Evolutionary conservation across 2,888 invertebrate species (phyloP), one percentile per base, ranked within the genome.

Genomic region (Aplocera efformata): DNA sequence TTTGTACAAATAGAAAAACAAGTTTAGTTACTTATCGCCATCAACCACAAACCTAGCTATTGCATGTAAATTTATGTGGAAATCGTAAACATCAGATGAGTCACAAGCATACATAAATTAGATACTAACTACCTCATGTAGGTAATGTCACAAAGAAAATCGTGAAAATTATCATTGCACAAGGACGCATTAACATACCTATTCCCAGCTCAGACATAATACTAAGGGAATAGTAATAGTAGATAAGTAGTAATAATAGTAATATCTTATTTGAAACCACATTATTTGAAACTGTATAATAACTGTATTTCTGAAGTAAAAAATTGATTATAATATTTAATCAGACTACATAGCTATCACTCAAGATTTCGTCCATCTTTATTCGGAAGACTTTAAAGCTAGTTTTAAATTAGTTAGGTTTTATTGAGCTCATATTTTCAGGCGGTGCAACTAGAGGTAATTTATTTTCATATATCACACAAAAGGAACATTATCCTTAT

Each of bases 21-120:
- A 33, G 28, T 10, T n/a, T 25, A 25, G 25, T 48, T 39, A 29
- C 42, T 29, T 46, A 49, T 52, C 48, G n/a, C n/a, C n/a, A n/a
- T n/a, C n/a, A n/a, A 35, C 46, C 50, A 52, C 50, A 44, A 53
- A 56, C 45, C 58, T 53, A 48, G 52, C 45, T 48, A 53, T 52
- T 51, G 44, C 50, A 56, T 64, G 46, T 50, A 53, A 60, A 62
- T 59, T 55, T 34, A 45, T 52, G 39, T 36, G 35, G 44, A 50
- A 54, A 49, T 50, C 42, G 49, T 58, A 58, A 56, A 55, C 50
- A 49, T 26, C 32, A 34, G 42, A 41, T 47, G 42, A 48, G 41
- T 41, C 46, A 41, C 21, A 41, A 28, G 38, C 36, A 48, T 25
- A 42, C 44, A 49, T 49, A 22, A 37, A 41, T 39, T 36, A 36